These are phyloP conservation scores for Porites lobata DNA, from an alignment of 92 coral and sea anemone genomes.

Conservation along the genomic window DNA sequence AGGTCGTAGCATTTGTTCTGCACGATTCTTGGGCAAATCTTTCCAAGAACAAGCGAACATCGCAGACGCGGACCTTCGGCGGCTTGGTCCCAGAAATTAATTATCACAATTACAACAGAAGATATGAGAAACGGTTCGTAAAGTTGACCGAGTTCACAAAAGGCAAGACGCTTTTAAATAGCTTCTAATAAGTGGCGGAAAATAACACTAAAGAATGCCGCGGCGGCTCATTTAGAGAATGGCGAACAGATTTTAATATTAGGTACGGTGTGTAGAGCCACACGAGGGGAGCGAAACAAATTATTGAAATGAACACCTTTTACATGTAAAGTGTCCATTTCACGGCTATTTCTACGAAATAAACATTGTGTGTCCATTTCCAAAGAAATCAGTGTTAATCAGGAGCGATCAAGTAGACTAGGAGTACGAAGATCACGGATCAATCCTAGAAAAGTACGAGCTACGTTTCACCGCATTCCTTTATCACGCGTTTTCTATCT, in stretches of 20 bases:
- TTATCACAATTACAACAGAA: background rate
- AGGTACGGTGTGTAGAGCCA: constrained; percentile 14
- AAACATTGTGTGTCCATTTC: constrained; percentile 20
- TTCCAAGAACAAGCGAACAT: background rate
- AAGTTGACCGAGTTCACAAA: constrained; percentile 29
- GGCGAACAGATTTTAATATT: constrained; percentile 3
- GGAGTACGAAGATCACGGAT: background rate
- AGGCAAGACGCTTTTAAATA: constrained; percentile 16
- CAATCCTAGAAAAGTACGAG: background rate
- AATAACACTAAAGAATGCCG: constrained; percentile 14
- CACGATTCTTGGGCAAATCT: background rate
- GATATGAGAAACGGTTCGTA: background rate
- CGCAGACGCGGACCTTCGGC: background rate
- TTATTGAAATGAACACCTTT: constrained; percentile 26
- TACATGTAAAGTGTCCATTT: too few species aligned
- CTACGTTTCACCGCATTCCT: constrained; percentile 30
- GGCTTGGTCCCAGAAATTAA: too few species aligned
- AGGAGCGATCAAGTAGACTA: background rate
- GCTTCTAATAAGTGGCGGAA: constrained; percentile 36
- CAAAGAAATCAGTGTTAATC: background rate
- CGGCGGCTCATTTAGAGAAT: background rate
- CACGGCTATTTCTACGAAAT: constrained; percentile 1
- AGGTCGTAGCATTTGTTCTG: background rate
- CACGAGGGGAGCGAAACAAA: background rate
- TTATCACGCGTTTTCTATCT: constrained; percentile 41